Conservation (phyloP, 1,140 invertebrate species). For the Carposina sasakii region DNA sequence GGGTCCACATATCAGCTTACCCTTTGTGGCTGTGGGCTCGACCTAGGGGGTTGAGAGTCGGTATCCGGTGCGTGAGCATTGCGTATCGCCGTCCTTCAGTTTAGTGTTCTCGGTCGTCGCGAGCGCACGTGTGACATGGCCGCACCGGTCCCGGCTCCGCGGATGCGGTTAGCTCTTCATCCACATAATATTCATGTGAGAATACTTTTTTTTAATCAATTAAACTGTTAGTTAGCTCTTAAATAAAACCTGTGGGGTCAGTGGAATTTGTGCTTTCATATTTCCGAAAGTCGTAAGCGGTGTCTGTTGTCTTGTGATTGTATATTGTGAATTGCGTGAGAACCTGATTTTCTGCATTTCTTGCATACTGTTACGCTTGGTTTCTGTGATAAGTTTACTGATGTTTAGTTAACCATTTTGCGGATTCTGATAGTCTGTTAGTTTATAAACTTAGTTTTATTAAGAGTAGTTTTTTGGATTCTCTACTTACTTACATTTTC, state of each 20-base stretch:
- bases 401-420: too few species aligned
- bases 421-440: too few species aligned
- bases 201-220: constrained; percentile 11
- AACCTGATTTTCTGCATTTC: constrained; percentile 60
- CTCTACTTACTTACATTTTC: too few species aligned
- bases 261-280: not conserved
- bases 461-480: too few species aligned
- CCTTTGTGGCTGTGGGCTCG: too few species aligned
- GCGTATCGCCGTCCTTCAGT: not conserved
- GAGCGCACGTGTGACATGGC: constrained; percentile 46
- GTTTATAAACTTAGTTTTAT: too few species aligned
- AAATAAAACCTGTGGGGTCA: not conserved
- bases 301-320: constrained; percentile 2
- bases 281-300: not conserved
- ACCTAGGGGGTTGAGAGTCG: constrained; percentile 21
- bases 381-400: too few species aligned
- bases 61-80: constrained; percentile 27
- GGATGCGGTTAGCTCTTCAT: constrained; percentile 52
- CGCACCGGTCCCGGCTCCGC: constrained; percentile 46
- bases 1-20: constrained; percentile 34
- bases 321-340: constrained; percentile 34
- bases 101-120: constrained; percentile 19
- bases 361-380: constrained; percentile 46
- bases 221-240: not conserved
- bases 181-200: constrained; percentile 64